Percentiles rank a stretch among this genome's conserved stretches.
Conservation (phyloP, 2,797 vertebrate genomes). For the Synanceia verrucosa region DNA sequence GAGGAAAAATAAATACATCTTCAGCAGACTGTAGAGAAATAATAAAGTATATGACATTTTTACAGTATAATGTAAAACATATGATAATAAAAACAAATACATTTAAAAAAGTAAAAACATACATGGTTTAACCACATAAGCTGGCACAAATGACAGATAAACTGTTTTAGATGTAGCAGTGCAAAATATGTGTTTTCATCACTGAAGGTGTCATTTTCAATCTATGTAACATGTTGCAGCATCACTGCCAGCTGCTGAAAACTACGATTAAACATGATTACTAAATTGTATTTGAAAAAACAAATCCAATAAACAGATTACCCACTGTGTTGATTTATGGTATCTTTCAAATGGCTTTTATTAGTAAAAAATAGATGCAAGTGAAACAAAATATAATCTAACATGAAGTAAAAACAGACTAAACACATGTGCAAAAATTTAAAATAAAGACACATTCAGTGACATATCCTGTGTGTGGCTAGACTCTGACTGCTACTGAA, state of each 20-base stretch:
- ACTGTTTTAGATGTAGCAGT: no score
- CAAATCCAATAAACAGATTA: conserved; percentile 1
- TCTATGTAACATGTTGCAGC: not conserved
- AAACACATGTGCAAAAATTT: conserved; percentile 45
- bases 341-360: conserved; percentile 56
- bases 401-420: conserved; percentile 47
- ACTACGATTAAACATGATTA: not conserved
- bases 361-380: conserved; percentile 48
- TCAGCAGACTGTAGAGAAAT: no score
- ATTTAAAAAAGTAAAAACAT: no score
- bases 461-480: not conserved
- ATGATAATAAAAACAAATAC: no score
- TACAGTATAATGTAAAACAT: no score
- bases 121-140: no score
- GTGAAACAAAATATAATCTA: conserved; percentile 45
- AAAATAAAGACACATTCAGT: conserved; percentile 52
- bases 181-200: not conserved
- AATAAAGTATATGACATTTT: no score
- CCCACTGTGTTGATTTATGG: not conserved
- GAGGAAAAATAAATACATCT: no score
- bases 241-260: not conserved
- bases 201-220: not conserved
- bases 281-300: not conserved
- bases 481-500: conserved; percentile 15
- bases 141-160: not conserved